These are phyloP conservation scores for Actinia equina DNA, from an alignment of 64 coral and sea anemone genomes.

Conservation along the genomic window DNA sequence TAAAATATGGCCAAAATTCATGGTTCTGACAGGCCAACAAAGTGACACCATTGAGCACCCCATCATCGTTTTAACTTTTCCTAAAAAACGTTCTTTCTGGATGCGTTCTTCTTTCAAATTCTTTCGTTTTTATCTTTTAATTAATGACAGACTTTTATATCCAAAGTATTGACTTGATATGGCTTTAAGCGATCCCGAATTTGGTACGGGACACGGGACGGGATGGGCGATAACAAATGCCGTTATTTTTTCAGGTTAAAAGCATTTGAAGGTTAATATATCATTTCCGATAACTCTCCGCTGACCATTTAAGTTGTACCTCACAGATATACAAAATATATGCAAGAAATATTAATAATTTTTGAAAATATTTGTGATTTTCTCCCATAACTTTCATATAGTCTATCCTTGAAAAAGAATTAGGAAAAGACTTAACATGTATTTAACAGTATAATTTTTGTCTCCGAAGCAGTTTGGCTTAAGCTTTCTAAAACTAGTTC, in stretches of 20 bases:
- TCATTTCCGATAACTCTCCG: background rate
- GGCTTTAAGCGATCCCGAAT: background rate
- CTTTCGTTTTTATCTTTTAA: background rate
- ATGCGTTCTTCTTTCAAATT: background rate
- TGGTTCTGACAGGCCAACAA: background rate
- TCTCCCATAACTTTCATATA: background rate
- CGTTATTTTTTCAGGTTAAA: constrained; percentile 2
- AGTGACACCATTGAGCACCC: background rate
- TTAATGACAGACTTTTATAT: background rate
- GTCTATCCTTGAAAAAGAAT: background rate
- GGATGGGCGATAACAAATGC: background rate
- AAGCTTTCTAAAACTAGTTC: too few relatives aligned
- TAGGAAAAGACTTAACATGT: background rate
- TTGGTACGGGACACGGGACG: background rate
- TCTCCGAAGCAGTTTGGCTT: too few relatives aligned
- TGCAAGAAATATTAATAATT: background rate
- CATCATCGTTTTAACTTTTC: background rate
- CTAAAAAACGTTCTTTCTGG: background rate
- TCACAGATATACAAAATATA: background rate
- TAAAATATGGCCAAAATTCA: background rate
- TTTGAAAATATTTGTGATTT: background rate
- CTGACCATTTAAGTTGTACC: background rate
- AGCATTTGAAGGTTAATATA: background rate
- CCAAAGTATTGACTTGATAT: background rate
- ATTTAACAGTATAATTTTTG: background rate